Evolutionary conservation across 2,797 vertebrate genomes (phyloP), one percentile per base, ranked within the genome.

Genomic region (Myotis vivesi): DNA sequence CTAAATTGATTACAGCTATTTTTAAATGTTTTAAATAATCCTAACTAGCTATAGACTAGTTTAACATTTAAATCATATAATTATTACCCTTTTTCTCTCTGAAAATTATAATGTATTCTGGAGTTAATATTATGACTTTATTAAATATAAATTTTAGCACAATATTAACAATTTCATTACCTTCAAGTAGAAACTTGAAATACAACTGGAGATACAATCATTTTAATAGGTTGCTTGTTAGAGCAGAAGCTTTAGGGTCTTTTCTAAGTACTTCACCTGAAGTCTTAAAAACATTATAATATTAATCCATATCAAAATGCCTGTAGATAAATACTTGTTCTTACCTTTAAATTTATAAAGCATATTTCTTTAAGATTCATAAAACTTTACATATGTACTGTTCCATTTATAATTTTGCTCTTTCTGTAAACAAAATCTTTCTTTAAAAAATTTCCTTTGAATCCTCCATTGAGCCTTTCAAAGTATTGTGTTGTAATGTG

Each of bases 221-320:
- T 53, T 80, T 80, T 76, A 91, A n/a, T 33, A 12, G 4, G 7
- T 36, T 77, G 0, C 8, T 36, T 91, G 6, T 15, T 62, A 90
- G 0, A 57, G 22, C 33, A 41, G 33, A 15, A 4, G 0, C 4
- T 88, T 94, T 76, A 59, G 15, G 16, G 20, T 68, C 3, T 68
- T 81, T 94, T 87, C 13, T 76, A 82, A 17, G 8, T 59, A 36
- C 57, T 87, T 59, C 8, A 57, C 22, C 2, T 72, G 46, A 88
- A 94, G 75, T 76, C 44, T 86, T n/a, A 87, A 94, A 73, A 90
- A 46, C 8, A 68, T 82, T 82, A 53, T 49, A 82, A 90, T 92
- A 7, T 12, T 82, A 41, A 90, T 33, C 2, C 51, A 76, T 71
- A 72, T 66, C 0, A 89, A 84, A 92, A 77, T 94, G 3, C 3